A percentile compares a stretch with the other conserved stretches of the same genome.
phyloP scores from a whole-genome alignment of 1,140 invertebrate species.

The Magallana gigas region DNA sequence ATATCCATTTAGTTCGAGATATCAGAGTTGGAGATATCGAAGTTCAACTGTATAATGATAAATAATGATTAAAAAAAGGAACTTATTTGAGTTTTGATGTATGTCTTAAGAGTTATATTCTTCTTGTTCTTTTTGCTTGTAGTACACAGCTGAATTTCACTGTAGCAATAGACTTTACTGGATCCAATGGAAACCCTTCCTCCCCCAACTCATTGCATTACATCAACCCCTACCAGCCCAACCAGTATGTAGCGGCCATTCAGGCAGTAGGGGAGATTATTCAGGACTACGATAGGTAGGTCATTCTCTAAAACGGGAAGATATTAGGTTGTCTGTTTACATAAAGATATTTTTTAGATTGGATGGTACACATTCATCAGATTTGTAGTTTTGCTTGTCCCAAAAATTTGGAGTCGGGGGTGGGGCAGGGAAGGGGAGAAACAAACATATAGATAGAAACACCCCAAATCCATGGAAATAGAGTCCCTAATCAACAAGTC shows the following conservation, averaged over 20 bases:
- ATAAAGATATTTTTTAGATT: no score
- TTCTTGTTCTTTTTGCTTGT: constrained; percentile 40
- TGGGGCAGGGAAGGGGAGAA: not conserved
- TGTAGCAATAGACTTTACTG: constrained; percentile 86
- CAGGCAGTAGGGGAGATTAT: constrained; percentile 83
- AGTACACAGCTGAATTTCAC: constrained; percentile 83
- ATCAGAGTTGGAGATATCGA: no score
- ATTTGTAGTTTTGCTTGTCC: no score
- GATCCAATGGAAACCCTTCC: constrained; percentile 84
- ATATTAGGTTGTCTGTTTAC: no score
- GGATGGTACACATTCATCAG: no score
- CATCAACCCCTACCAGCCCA: constrained; percentile 79
- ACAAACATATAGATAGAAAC: no score
- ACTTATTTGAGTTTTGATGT: no score
- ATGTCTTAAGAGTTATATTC: not conserved
- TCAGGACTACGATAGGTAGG: constrained; percentile 82
- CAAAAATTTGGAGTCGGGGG: not conserved
- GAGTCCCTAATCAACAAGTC: no score
- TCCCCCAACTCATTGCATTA: constrained; percentile 82
- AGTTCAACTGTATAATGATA: no score
- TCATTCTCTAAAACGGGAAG: not conserved
- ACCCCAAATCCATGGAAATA: no score
- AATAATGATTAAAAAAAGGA: not conserved
- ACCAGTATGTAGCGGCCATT: constrained; percentile 82
- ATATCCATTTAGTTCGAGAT: no score